These are phyloP conservation scores for Trichomycterus rosablanca DNA, from an alignment of 2,113 vertebrate species.

Conservation along the genomic window DNA sequence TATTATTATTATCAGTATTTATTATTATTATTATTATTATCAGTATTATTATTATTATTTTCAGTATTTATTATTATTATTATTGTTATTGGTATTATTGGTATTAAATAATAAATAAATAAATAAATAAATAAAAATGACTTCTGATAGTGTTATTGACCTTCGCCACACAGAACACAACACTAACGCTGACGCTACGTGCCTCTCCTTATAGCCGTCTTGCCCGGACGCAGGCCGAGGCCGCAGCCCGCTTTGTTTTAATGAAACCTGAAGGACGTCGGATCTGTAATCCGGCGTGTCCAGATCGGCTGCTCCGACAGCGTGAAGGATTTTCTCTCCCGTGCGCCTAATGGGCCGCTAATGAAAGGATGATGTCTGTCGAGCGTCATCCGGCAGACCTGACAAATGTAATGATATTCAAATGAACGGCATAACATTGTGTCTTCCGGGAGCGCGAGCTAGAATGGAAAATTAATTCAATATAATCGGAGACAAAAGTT, in stretches of 20 bases:
- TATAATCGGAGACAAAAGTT: conserved; percentile 61
- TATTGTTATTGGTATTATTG: too few relatives aligned
- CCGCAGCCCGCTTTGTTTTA: conserved; percentile 43
- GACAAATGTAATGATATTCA: conserved; percentile 69
- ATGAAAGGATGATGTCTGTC: conserved; percentile 61
- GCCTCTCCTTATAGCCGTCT: background rate
- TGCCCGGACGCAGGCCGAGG: conserved; percentile 21
- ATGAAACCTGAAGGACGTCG: conserved; percentile 43
- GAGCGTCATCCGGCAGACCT: conserved; percentile 54
- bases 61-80: too few relatives aligned
- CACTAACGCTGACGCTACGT: too few relatives aligned
- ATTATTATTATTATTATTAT: too few relatives aligned
- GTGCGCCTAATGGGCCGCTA: conserved; percentile 42
- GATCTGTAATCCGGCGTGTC: conserved; percentile 37
- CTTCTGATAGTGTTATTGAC: too few relatives aligned
- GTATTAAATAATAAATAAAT: too few relatives aligned
- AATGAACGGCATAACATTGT: conserved; percentile 68
- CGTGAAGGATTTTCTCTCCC: conserved; percentile 45
- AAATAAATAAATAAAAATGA: too few relatives aligned
- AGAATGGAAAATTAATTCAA: conserved; percentile 73
- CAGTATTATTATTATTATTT: too few relatives aligned
- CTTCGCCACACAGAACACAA: too few relatives aligned
- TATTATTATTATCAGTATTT: too few relatives aligned
- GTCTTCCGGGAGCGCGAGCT: conserved; percentile 62
- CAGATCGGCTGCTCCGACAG: conserved; percentile 13